Percentiles rank a stretch among this genome's conserved stretches.
These are phyloP conservation scores for Euphonia xanthogaster DNA, from an alignment of 2,797 vertebrate genomes.

Conservation along the genomic window DNA sequence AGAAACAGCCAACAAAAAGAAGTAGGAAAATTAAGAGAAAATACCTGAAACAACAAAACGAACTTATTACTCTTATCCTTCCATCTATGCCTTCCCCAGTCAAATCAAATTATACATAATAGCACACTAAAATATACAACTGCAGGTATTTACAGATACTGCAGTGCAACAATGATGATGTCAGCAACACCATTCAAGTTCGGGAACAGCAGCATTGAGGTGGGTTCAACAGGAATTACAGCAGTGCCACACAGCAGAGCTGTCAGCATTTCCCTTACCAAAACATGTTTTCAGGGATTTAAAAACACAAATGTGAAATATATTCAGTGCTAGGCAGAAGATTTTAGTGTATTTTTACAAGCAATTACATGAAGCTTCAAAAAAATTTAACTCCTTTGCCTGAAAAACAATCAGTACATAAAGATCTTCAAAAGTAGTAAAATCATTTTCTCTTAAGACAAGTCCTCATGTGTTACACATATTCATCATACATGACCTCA, in stretches of 20 bases:
- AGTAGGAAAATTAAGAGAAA: neutral
- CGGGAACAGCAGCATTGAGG: neutral
- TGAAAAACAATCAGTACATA: neutral
- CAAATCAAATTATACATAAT: neutral
- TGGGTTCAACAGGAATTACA: conserved; percentile 46
- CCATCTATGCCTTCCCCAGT: neutral
- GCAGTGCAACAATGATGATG: conserved; percentile 57
- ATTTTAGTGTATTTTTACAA: neutral
- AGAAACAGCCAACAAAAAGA: neutral
- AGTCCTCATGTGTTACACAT: neutral
- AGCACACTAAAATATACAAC: neutral
- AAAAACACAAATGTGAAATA: neutral
- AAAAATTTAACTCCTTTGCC: neutral
- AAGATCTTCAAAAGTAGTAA: neutral
- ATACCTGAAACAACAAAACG: fast-evolving
- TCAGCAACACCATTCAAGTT: conserved; percentile 37
- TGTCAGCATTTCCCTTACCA: conserved; percentile 25
- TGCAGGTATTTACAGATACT: conserved; percentile 18
- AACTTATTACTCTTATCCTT: neutral
- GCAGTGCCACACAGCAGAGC: neutral
- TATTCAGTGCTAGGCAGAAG: neutral
- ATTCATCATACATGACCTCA: neutral
- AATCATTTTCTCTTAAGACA: neutral
- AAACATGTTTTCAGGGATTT: neutral
- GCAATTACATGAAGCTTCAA: neutral